Evolutionary conservation across 1,140 invertebrate species (phyloP).

Genomic region (Marisa cornuarietis): DNA sequence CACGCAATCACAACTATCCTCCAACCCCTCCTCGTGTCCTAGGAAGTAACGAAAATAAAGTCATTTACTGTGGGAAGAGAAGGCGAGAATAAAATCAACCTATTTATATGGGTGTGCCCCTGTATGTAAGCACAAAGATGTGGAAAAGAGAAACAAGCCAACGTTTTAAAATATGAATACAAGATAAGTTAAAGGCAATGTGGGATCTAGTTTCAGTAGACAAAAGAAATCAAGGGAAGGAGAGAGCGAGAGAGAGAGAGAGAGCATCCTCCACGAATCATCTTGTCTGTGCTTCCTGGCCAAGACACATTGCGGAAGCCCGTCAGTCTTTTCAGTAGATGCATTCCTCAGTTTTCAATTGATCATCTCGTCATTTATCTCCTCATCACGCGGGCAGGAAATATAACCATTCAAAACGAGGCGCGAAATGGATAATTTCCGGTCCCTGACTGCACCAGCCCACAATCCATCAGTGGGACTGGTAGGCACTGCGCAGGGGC

Average conservation of each 20-base stretch:
- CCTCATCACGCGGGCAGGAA: not conserved
- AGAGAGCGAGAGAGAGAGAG: slow-evolving; percentile 22
- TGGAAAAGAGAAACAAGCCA: not conserved
- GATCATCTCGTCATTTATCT: not conserved
- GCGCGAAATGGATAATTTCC: not conserved
- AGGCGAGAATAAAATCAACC: too few relatives aligned
- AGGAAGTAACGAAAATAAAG: not conserved
- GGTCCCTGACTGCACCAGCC: not conserved
- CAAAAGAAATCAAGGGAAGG: slow-evolving; percentile 1
- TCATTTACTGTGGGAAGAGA: too few relatives aligned
- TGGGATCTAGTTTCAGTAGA: not conserved
- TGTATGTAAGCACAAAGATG: too few relatives aligned
- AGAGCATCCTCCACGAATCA: not conserved
- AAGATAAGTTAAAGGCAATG: not conserved
- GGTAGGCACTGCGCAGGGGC: too few relatives aligned
- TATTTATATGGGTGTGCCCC: too few relatives aligned
- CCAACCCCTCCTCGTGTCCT: not conserved
- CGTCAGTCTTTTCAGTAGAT: too few relatives aligned
- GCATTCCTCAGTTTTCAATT: not conserved
- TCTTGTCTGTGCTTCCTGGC: not conserved
- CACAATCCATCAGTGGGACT: not conserved
- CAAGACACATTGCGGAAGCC: too few relatives aligned
- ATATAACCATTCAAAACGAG: not conserved
- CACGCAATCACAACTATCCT: not conserved
- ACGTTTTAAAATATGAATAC: not conserved